Base-by-base conservation (phyloP, 2,888 invertebrate species). In the Hypena proboscidalis region DNA sequence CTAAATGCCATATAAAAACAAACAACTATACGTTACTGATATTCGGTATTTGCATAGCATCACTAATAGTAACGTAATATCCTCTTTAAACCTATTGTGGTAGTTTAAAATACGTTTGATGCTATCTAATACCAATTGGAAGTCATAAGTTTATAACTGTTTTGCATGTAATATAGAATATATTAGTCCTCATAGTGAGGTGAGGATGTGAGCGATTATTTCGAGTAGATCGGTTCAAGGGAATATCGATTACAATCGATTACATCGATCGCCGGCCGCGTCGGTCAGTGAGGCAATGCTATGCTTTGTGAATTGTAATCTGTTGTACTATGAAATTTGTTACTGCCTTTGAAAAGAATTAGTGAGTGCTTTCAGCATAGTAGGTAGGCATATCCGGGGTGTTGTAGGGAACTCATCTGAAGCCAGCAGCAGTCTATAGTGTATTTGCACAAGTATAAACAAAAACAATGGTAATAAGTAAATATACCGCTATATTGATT, bases 191-290 rank as follows among this genome's bases (percentile, higher is more conserved):
- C 52, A 51, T 46, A 33, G 29, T 31, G 39, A 35, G 33, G 36
- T 57, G 48, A 72, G 78, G 77, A 77, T 76, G 67, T 53, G 25
- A 56, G 31, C 66, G 21, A 77, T 77, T 77, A 77, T 72, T 75
- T 74, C 74, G 49, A 64, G 60, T 63, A 73, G 67, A 51, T 29
- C 51, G 48, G 69, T 75, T 77, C 77, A 77, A 77, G 77, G 77
- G 56, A 57, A 68, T 67, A 70, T 67, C 69, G 60, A 73, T 74
- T 76, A 74, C 58, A 57, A 30, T 34, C 40, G 56, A 55, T 65
- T 56, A 66, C 26, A 57, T 50, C 45, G 59, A 69, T 62, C 56
- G 54, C 44, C 20, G 15, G 54, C 59, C 58, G 61, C 44, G 41
- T 49, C 68, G 54, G 41, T 13, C 17, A 33, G 48, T 66, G 43